phyloP scores from a whole-genome alignment of 2,113 vertebrate genomes.

The Alectura lathami region DNA sequence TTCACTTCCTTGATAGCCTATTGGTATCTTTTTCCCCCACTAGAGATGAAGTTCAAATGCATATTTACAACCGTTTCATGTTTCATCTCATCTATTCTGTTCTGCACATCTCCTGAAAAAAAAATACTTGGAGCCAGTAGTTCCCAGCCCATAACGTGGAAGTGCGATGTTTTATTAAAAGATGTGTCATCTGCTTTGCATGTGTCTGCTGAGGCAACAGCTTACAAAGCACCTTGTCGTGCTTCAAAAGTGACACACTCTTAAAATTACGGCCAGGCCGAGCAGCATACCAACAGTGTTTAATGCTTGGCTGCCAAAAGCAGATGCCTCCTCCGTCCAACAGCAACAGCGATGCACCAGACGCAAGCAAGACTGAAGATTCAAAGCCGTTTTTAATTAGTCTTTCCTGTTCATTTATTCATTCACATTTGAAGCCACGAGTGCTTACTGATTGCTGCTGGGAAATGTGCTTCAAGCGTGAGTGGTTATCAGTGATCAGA shows the following conservation, averaged over 20 bases:
- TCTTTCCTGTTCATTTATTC: background rate
- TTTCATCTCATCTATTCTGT: background rate
- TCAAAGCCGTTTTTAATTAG: background rate
- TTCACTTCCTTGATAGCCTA: background rate
- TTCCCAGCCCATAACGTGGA: background rate
- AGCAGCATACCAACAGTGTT: background rate
- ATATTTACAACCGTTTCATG: background rate
- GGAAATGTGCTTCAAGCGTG: background rate
- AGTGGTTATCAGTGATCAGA: background rate
- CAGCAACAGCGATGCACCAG: background rate
- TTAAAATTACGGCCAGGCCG: background rate
- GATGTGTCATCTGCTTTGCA: background rate
- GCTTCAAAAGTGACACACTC: background rate
- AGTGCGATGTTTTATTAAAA: background rate
- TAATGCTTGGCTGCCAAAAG: background rate
- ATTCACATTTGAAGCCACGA: background rate
- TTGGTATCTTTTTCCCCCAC: background rate
- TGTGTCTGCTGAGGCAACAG: background rate
- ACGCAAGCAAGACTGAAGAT: background rate
- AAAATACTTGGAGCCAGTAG: background rate
- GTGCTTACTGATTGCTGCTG: background rate
- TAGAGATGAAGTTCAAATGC: background rate
- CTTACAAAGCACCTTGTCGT: background rate
- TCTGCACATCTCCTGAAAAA: background rate
- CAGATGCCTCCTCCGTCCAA: background rate